Base-by-base conservation (phyloP, 2,888 invertebrate genomes). In the Monopis laevigella region DNA sequence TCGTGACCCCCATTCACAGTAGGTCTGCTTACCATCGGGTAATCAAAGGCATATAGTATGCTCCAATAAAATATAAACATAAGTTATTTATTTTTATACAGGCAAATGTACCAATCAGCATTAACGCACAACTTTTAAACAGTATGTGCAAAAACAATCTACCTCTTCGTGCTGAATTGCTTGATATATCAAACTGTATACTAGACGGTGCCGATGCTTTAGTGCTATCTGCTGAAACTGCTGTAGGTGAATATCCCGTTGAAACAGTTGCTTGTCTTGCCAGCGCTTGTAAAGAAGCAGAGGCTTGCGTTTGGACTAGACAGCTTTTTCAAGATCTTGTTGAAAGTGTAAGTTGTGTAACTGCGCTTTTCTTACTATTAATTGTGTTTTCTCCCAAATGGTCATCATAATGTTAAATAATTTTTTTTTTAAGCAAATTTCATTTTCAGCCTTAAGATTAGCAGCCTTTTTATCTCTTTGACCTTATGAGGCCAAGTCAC, bases 151-250 rank as follows among this genome's bases (percentile, higher is more conserved):
- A 47, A 8, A 62, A 60, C 21, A 59, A 56, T 43, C 50, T 68
- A 27, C 68, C 78, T 1, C 53, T 72, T 1, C 68, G 88, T 54
- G 83, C 89, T 2, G 89, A 89, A 60, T 71, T 86, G 10, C 82
- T 86, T 18, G 88, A 89, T 51, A 84, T 91, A 5, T 87, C 88
- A 28, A 89, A 89, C 57, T 88, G 90, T 39, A 84, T 92, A 14
- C 61, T 90, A 12, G 90, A 90, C 52, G 90, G 90, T 12, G 86
- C 84, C 35, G 90, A 90, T 56, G 84, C 83, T 50, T 75, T 90
- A 43, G 84, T 88, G 65, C 69, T 90, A 34, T 84, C 85, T 1
- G 87, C 89, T 35, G 90, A 90, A 56, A 87, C 88, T 1, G 86
- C 89, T 11, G 83, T 87, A 46, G 88, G 88, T 7, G 55, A 68